Conservation (phyloP, 2,797 vertebrate genomes). For the Anabacerthia variegaticeps region DNA sequence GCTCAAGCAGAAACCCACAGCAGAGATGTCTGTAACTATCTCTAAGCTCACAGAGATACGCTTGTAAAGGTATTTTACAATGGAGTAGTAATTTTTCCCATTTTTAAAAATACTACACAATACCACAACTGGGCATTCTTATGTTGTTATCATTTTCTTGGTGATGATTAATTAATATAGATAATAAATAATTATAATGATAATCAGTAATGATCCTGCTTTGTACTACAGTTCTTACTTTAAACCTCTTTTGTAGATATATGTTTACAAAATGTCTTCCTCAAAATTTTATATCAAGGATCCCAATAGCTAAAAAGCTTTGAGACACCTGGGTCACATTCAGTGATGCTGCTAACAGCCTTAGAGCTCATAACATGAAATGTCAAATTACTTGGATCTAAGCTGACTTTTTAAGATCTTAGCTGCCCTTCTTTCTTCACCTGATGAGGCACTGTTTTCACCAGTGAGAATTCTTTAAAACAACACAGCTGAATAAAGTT, state of each 20-base stretch:
- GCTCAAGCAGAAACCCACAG: background rate
- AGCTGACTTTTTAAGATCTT: background rate
- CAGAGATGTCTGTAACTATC: background rate
- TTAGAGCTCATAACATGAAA: background rate
- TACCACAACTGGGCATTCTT: background rate
- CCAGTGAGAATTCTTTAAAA: background rate
- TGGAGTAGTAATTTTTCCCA: background rate
- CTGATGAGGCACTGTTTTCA: background rate
- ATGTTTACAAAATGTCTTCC: background rate
- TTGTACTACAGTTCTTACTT: background rate
- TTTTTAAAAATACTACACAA: background rate
- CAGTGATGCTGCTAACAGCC: background rate
- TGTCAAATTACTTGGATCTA: background rate
- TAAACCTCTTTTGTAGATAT: background rate
- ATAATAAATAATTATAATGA: background rate
- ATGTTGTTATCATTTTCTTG: background rate
- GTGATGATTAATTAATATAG: background rate
- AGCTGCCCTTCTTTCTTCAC: background rate
- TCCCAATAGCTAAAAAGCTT: background rate
- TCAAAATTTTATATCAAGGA: background rate
- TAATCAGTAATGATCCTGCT: background rate
- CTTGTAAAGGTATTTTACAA: background rate
- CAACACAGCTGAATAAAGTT: background rate
- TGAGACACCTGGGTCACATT: background rate
- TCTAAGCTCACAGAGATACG: background rate